Evolutionary conservation across 1,140 invertebrate species (phyloP).

Genomic region (Gonioctena quinquepunctata): DNA sequence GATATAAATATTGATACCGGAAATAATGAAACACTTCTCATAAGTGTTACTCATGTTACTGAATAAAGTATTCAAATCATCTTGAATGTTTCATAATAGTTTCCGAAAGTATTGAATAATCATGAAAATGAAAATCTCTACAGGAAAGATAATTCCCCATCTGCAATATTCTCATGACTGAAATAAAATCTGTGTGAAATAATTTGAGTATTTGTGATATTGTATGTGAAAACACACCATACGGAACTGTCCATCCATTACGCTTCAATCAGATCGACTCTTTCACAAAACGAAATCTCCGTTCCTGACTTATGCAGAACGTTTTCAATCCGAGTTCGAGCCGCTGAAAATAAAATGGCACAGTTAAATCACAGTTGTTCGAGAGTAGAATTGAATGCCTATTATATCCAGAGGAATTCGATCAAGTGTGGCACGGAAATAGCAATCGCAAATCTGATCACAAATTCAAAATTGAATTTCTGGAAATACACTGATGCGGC

Average conservation of each 20-base stretch:
- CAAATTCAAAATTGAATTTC: slow-evolving; percentile 42
- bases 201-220: too few species aligned
- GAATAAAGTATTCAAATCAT: too few species aligned
- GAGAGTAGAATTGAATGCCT: slow-evolving; percentile 8
- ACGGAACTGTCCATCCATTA: not conserved
- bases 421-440: slow-evolving; percentile 32
- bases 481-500: slow-evolving; percentile 25
- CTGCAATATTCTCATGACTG: too few species aligned
- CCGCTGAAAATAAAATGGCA: not conserved
- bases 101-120: too few species aligned
- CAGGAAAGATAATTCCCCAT: too few species aligned
- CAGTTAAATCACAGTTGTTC: slow-evolving; percentile 11
- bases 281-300: not conserved
- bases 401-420: slow-evolving; percentile 19
- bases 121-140: too few species aligned
- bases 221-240: too few species aligned
- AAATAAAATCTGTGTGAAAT: too few species aligned
- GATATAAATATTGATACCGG: too few species aligned
- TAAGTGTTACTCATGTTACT: too few species aligned
- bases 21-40: too few species aligned
- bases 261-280: not conserved
- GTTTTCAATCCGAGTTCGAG: not conserved
- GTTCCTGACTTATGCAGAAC: not conserved
- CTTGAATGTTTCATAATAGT: too few species aligned
- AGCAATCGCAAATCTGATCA: slow-evolving; percentile 41